Conservation (phyloP, 1,140 invertebrate species). For the Lasioglossum baleicum region DNA sequence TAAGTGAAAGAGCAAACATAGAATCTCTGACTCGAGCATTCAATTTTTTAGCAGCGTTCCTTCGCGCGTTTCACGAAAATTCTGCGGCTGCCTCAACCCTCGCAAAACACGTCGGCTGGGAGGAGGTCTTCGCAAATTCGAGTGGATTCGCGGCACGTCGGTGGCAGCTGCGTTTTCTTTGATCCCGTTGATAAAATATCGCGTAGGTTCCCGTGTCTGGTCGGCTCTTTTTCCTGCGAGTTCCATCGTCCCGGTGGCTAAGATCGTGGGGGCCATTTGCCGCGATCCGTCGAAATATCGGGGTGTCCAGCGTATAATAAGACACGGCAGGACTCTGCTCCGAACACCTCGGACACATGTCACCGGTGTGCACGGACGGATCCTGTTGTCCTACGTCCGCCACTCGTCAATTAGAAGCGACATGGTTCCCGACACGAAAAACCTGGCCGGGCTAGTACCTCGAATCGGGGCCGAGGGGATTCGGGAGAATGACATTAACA, state of each 20-base stretch:
- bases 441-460: constrained; percentile 67
- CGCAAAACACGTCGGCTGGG: too few species aligned
- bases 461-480: constrained; percentile 67
- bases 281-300: constrained; percentile 65
- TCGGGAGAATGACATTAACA: constrained; percentile 75
- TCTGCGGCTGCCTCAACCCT: too few species aligned
- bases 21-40: too few species aligned
- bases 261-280: constrained; percentile 49
- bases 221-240: constrained; percentile 30
- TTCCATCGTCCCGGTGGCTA: too few species aligned
- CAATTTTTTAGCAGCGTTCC: too few species aligned
- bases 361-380: constrained; percentile 39
- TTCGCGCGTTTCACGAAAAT: too few species aligned
- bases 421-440: constrained; percentile 68
- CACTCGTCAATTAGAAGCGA: constrained; percentile 76
- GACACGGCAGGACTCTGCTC: constrained; percentile 62
- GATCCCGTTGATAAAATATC: too few species aligned
- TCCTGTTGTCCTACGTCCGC: constrained; percentile 48
- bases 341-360: constrained; percentile 74
- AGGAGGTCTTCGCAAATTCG: too few species aligned
- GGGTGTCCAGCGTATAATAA: constrained; percentile 67
- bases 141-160: too few species aligned
- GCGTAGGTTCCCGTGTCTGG: neutral
- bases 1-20: too few species aligned
- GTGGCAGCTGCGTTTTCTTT: too few species aligned